Base-by-base conservation (phyloP, 1,140 invertebrate species). In the Lepidurus packardi region DNA sequence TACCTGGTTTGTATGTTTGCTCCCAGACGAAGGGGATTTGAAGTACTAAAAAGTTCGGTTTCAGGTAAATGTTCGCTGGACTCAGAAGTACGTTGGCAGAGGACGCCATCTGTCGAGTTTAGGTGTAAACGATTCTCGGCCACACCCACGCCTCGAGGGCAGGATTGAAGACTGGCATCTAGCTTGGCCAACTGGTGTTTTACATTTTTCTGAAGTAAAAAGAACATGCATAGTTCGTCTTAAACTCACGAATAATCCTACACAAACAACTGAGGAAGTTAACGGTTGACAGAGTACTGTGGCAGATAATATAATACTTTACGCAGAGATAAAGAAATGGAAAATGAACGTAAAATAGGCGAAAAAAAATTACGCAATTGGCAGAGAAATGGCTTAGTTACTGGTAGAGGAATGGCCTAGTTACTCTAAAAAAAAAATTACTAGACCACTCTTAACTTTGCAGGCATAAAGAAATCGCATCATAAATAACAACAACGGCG, bases 81-180 rank as follows among this genome's bases (percentile, higher is more conserved):
- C 53, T 65, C 53, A 65, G 53, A 65, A 65, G 53, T 65, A 65
- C 53, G 53, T 65, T 65, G 53, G 53, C 53, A 65, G 16, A 65
- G 53, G 53, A 65, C 53, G 53, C 53, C 7, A 65, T 65, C 53
- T n/a, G 8, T 65, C 21, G 53, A 65, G 21, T 4, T 21, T 21
- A 65, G 21, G 6, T n/a, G 16, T n/a, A 65, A 21, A n/a, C 16
- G 53, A 7, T 65, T 65, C 4, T 65, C 53, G 53, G 53, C 21
- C 53, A 65, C 53, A 16, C 16, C 16, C 8, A 65, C 53, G 53
- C 53, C n/a, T 65, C 53, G 16, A 65, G 53, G 53, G 53, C 53
- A 65, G 21, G 16, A 13, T 13, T 65, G 53, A 34, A 34, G 34
- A 65, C 53, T 65, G 9, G 53, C 13, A 7, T 65, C 53, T 21